phyloP scores from a whole-genome alignment of 2,888 invertebrate species.

The Microplitis manilae region DNA sequence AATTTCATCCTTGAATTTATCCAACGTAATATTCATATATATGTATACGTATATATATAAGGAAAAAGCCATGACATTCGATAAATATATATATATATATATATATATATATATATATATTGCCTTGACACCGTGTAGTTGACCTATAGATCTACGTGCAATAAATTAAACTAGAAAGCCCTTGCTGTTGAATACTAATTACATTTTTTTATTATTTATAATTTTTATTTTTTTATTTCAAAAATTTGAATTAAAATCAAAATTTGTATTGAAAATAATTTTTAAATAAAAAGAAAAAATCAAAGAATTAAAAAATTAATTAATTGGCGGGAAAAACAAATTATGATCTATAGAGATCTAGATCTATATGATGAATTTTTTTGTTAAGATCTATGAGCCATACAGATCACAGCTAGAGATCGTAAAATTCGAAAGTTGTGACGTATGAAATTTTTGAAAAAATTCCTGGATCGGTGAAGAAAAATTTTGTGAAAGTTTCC shows the following conservation, averaged over 20 bases:
- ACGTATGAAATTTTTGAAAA: too few species aligned
- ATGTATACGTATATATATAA: neutral
- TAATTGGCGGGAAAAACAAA: too few species aligned
- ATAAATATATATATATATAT: conserved; percentile 9
- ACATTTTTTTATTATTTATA: conserved; percentile 20
- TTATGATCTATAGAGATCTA: too few species aligned
- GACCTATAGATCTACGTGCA: conserved; percentile 48
- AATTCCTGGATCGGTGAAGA: too few species aligned
- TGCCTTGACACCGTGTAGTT: conserved; percentile 48
- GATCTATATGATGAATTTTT: too few species aligned
- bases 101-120: conserved; percentile 34
- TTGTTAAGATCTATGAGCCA: too few species aligned
- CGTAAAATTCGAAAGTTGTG: too few species aligned
- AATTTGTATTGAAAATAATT: too few species aligned
- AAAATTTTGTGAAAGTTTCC: too few species aligned
- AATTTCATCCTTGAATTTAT: neutral
- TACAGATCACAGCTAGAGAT: too few species aligned
- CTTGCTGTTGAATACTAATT: conserved; percentile 38
- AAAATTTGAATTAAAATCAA: neutral
- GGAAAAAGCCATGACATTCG: conserved; percentile 15
- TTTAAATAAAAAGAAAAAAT: too few species aligned
- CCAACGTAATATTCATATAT: neutral
- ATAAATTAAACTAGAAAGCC: conserved; percentile 42
- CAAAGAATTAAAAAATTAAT: too few species aligned
- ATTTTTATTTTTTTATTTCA: conserved; percentile 2